A percentile compares a stretch with the other conserved stretches of the same genome.
These are phyloP conservation scores for Seriola rivoliana DNA, from an alignment of 2,113 vertebrate genomes.

Conservation along the genomic window DNA sequence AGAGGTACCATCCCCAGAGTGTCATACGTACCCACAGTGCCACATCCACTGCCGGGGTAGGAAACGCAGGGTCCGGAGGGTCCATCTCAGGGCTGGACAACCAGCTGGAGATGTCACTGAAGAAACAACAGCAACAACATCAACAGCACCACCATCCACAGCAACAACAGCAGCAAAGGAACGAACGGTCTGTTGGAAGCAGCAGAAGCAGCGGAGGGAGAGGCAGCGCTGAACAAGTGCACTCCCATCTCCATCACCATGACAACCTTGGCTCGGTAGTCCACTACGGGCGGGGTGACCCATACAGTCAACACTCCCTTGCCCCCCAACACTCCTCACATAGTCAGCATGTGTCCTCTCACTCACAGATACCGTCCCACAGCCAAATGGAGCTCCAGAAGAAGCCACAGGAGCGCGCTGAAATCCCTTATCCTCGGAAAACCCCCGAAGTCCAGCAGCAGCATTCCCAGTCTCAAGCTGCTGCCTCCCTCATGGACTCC, in stretches of 20 bases:
- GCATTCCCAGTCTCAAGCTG: slow-evolving; percentile 83
- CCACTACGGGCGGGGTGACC: slow-evolving; percentile 89
- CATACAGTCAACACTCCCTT: slow-evolving; percentile 83
- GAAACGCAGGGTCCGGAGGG: slow-evolving; percentile 77
- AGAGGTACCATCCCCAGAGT: slow-evolving; percentile 93
- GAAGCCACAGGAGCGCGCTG: slow-evolving; percentile 85
- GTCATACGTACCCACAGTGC: slow-evolving; percentile 94
- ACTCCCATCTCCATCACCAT: slow-evolving; percentile 84
- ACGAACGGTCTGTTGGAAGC: slow-evolving; percentile 85
- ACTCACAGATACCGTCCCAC: slow-evolving; percentile 81
- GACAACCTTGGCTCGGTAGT: slow-evolving; percentile 92
- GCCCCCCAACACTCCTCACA: slow-evolving; percentile 80
- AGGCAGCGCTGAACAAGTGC: slow-evolving; percentile 82
- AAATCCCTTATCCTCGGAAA: slow-evolving; percentile 86
- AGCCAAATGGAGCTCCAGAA: slow-evolving; percentile 86
- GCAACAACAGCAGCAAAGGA: slow-evolving; percentile 81
- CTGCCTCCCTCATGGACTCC: slow-evolving; percentile 86
- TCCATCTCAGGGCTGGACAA: slow-evolving; percentile 85
- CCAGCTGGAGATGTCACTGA: slow-evolving; percentile 91
- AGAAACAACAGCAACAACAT: slow-evolving; percentile 87
- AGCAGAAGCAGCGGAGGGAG: slow-evolving; percentile 87
- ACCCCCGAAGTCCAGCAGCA: slow-evolving; percentile 83
- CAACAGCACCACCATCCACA: slow-evolving; percentile 78
- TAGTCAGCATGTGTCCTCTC: slow-evolving; percentile 80
- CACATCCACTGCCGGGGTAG: slow-evolving; percentile 81